Percentiles rank a stretch among this genome's conserved stretches.
Conservation (phyloP, 2,888 invertebrate genomes). For the Archips xylosteana region DNA sequence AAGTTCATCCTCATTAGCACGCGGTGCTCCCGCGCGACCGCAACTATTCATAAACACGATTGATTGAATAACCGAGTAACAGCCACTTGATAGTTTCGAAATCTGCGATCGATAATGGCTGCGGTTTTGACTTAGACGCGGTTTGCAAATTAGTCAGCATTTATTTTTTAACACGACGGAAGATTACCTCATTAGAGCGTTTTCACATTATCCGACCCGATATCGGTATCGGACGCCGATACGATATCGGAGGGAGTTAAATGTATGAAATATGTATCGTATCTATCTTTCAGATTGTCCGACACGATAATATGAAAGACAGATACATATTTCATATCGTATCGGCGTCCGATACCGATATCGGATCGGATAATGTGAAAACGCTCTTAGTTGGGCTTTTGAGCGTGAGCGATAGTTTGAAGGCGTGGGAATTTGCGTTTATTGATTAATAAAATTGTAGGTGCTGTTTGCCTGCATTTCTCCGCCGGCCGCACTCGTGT, state of each 20-base stretch:
- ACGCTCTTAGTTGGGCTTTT: too few species aligned
- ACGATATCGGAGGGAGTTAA: too few species aligned
- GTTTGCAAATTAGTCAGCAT: slow-evolving; percentile 12
- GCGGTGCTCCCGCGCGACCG: neutral
- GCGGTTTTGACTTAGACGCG: neutral
- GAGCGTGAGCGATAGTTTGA: neutral
- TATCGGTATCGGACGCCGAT: too few species aligned
- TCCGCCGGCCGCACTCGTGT: neutral
- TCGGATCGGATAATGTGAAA: too few species aligned
- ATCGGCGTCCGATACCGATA: too few species aligned
- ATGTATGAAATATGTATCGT: too few species aligned
- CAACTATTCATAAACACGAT: neutral
- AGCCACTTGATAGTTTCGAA: slow-evolving; percentile 10
- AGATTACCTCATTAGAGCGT: slow-evolving; percentile 14
- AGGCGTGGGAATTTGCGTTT: slow-evolving; percentile 7
- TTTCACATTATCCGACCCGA: too few species aligned
- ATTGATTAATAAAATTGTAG: neutral
- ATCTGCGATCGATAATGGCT: neutral
- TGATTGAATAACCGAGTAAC: slow-evolving; percentile 12
- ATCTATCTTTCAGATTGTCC: too few species aligned
- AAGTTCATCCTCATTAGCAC: slow-evolving; percentile 5
- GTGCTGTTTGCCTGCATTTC: neutral
- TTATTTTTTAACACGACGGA: neutral
- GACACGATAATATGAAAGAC: too few species aligned
- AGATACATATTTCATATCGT: too few species aligned